Base-by-base conservation (phyloP, 2,113 vertebrate genomes). In the Myodes glareolus region DNA sequence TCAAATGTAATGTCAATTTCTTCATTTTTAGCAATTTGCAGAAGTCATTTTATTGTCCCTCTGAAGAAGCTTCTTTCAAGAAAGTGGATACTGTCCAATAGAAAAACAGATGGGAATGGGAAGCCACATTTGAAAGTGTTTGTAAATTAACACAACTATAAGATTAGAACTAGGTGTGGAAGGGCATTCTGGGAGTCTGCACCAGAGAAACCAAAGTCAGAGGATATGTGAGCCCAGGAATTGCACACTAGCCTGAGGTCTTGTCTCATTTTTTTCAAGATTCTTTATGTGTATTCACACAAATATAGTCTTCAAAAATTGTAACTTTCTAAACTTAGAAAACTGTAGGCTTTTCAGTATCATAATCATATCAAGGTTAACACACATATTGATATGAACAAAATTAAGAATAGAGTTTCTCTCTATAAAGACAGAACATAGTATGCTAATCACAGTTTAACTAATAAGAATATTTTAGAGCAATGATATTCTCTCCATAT, bases 31-130 rank as follows among this genome's bases (percentile, higher is more conserved):
- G 36, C 19, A 81, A 25, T 55, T 21, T 36, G 19, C 19, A 25
- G 50, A 19, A 81, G n/a, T 81, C 33, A n/a, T 2, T 55, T 81
- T 23, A 81, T 6, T 81, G 10, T n/a, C 33, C 19, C 12, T 25
- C 33, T 81, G 19, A 58, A 58, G 78, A 81, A 58, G 50, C 19
- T 58, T 58, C 47, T 12, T 81, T 81, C 78, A n/a, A 55, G 33
- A 7, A n/a, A n/a, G 2, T n/a, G 17, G 19, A n/a, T 55, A 11
- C 55, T 81, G 52, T n/a, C 33, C 21, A 88, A 63, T 77, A 95
- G 31, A 88, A 94, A 90, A 94, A 91, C 12, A 92, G 8, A 89
- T 87, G 21, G 14, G 9, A 88, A 78, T 88, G 33, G 45, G 92
- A 92, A 90, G 29, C 31, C 61, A 65, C 47, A 12, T 88, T 50